Conservation (phyloP, 2,797 vertebrate genomes). For the Sciaenops ocellatus region DNA sequence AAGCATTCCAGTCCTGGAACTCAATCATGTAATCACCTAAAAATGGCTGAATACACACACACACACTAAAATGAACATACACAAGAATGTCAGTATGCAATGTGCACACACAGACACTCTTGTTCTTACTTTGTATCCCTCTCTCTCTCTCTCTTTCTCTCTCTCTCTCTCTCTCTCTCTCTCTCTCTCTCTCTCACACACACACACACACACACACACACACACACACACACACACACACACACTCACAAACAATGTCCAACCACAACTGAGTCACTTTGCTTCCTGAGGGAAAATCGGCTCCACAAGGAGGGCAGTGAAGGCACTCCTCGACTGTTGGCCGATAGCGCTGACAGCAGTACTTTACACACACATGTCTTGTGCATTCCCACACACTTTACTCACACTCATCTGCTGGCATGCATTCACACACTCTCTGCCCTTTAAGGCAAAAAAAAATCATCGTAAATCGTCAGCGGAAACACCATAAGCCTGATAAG, state of each 20-base stretch:
- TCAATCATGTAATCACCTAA: conserved; percentile 57
- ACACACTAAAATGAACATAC: conserved; percentile 12
- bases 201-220: conserved; percentile 25
- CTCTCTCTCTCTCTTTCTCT: neutral
- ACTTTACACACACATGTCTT: conserved; percentile 56
- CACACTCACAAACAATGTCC: conserved; percentile 73
- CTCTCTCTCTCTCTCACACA: too few species aligned
- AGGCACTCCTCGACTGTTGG: conserved; percentile 72
- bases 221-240: conserved; percentile 35
- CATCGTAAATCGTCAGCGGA: conserved; percentile 24
- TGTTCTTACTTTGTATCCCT: conserved; percentile 14
- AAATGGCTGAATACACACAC: conserved; percentile 38
- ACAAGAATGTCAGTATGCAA: conserved; percentile 44
- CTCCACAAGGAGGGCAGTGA: conserved; percentile 72
- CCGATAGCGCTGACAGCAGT: conserved; percentile 71
- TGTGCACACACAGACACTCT: conserved; percentile 8
- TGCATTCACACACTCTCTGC: conserved; percentile 9
- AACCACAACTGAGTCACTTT: conserved; percentile 86
- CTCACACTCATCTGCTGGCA: conserved; percentile 47
- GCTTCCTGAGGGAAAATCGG: conserved; percentile 80
- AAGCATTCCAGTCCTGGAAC: conserved; percentile 55
- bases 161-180: too few species aligned
- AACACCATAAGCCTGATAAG: conserved; percentile 33
- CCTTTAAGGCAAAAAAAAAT: conserved; percentile 6
- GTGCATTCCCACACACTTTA: conserved; percentile 60